phyloP scores from a whole-genome alignment of 2,888 invertebrate genomes.

The Cephus rjabovi region DNA sequence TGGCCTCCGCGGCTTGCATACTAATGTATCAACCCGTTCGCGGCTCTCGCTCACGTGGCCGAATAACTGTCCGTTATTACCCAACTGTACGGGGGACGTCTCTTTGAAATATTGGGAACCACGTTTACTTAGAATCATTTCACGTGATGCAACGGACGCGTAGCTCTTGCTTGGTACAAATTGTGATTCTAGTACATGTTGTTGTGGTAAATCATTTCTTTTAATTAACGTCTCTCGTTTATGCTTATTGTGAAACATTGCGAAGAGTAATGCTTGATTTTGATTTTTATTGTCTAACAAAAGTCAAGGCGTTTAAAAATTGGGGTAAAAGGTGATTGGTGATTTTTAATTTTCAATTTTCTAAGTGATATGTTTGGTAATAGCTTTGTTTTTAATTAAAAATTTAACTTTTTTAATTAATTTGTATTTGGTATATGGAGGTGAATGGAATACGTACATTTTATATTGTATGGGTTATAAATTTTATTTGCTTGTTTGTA shows the following conservation, averaged over 20 bases:
- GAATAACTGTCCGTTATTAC: constrained; percentile 25
- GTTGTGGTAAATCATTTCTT: not conserved
- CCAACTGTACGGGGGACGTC: constrained; percentile 6
- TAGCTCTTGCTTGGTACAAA: too few relatives aligned
- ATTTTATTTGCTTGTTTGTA: not conserved
- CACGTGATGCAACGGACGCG: too few relatives aligned
- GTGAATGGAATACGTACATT: not conserved
- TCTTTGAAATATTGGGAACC: too few relatives aligned
- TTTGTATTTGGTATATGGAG: not conserved
- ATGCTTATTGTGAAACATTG: too few relatives aligned
- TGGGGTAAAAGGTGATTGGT: too few relatives aligned
- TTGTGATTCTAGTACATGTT: not conserved
- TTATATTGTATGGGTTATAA: not conserved
- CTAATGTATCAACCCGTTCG: constrained; percentile 43
- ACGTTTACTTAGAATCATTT: too few relatives aligned
- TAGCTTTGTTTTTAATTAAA: not conserved
- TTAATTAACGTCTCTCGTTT: not conserved
- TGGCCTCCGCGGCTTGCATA: constrained; percentile 52
- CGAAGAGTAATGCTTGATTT: too few relatives aligned
- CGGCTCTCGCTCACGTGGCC: constrained; percentile 18
- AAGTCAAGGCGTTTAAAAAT: not conserved
- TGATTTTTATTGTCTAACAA: too few relatives aligned
- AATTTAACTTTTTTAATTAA: not conserved
- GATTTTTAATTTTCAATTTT: not conserved
- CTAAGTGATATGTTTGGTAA: not conserved